A percentile compares a stretch with the other conserved stretches of the same genome.
Conservation (phyloP, 2,113 vertebrate genomes). For the Dromiciops gliroides region DNA sequence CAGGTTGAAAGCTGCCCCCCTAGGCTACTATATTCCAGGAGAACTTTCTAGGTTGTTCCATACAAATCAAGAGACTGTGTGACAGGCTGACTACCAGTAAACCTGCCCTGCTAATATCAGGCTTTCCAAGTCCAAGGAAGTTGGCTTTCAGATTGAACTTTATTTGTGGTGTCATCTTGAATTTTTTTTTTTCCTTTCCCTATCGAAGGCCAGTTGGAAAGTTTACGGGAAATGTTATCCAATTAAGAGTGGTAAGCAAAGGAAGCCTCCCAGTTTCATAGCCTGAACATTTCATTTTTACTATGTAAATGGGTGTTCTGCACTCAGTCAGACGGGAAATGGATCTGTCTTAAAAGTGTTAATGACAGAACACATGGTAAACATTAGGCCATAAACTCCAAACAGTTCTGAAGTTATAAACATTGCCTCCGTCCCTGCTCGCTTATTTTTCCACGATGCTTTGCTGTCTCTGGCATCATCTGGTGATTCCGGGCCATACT, state of each 20-base stretch:
- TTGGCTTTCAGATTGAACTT: constrained; percentile 47
- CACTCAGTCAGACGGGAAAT: constrained; percentile 58
- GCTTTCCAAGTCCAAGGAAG: constrained; percentile 25
- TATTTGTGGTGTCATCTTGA: constrained; percentile 19
- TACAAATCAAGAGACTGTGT: not conserved
- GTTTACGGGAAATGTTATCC: constrained; percentile 29
- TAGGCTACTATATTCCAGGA: not conserved
- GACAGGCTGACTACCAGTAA: constrained; percentile 13
- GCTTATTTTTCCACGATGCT: constrained; percentile 74
- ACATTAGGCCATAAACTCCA: constrained; percentile 72
- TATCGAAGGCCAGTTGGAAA: constrained; percentile 35
- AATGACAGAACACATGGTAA: constrained; percentile 80
- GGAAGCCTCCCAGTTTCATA: constrained; percentile 64
- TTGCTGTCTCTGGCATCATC: constrained; percentile 67
- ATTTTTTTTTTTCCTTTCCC: constrained; percentile 51
- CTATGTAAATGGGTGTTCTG: constrained; percentile 65
- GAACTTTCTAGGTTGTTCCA: constrained; percentile 19
- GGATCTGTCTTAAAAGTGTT: constrained; percentile 68
- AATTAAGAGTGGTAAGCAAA: constrained; percentile 47
- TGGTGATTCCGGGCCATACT: constrained; percentile 60
- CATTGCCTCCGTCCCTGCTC: constrained; percentile 71
- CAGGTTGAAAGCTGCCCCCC: not conserved
- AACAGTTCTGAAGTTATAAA: constrained; percentile 80
- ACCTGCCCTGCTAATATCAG: not conserved
- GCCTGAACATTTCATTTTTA: constrained; percentile 61